Percentiles rank a stretch among this genome's conserved stretches.
These are phyloP conservation scores for Netelia fuscicornis DNA, from an alignment of 2,888 invertebrate species.

Conservation along the genomic window DNA sequence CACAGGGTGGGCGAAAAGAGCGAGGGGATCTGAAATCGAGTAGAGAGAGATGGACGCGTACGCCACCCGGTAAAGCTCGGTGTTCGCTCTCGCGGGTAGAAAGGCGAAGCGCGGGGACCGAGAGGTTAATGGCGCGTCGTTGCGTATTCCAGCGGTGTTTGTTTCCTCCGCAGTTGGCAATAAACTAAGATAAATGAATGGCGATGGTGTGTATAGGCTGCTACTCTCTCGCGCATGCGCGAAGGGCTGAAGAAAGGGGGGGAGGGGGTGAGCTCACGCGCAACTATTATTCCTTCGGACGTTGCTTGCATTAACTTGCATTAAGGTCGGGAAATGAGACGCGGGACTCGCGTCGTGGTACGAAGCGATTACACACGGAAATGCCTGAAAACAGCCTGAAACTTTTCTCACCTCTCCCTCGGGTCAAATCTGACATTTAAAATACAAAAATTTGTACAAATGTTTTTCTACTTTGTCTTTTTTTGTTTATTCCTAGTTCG, in stretches of 20 bases:
- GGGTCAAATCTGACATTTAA: no score
- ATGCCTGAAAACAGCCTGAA: no score
- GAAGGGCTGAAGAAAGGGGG: background rate
- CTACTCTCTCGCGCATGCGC: background rate
- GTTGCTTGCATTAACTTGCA: conserved; percentile 82
- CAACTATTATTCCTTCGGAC: conserved; percentile 82
- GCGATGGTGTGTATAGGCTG: conserved; percentile 71
- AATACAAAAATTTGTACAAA: no score
- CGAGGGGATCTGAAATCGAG: conserved; percentile 35
- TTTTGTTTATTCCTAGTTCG: no score
- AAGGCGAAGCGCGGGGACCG: conserved; percentile 72
- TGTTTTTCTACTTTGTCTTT: no score
- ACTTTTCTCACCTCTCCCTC: no score
- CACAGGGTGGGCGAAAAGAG: conserved; percentile 27
- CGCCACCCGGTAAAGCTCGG: conserved; percentile 75
- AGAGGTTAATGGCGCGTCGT: conserved; percentile 82
- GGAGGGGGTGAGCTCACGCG: conserved; percentile 62
- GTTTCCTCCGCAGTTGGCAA: conserved; percentile 82
- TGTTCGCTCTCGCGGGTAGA: conserved; percentile 54
- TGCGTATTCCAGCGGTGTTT: conserved; percentile 82
- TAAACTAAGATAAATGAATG: conserved; percentile 83
- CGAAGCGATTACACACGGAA: conserved; percentile 40
- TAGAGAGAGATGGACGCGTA: conserved; percentile 72
- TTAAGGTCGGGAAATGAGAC: conserved; percentile 71
- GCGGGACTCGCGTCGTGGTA: conserved; percentile 7